Percentiles rank a stretch among this genome's conserved stretches.
Evolutionary conservation across 1,140 invertebrate species (phyloP).

Genomic region (Atta colombica): DNA sequence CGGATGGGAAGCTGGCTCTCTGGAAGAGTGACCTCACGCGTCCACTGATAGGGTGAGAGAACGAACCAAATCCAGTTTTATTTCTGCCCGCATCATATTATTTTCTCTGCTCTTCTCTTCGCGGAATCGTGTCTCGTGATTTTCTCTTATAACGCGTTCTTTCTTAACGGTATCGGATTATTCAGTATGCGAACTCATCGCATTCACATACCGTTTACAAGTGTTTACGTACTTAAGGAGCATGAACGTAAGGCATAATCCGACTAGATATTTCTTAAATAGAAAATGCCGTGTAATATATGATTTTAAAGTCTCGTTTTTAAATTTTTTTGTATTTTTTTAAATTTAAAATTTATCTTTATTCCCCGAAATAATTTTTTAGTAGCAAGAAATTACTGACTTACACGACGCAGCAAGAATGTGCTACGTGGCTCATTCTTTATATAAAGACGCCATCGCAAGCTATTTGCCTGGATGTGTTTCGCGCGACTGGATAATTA

Average conservation of each 20-base stretch:
- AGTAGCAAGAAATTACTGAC: background rate
- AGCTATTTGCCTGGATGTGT: slow-evolving; percentile 30
- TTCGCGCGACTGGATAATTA: slow-evolving; percentile 24
- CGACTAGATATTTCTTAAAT: background rate
- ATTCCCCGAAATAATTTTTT: background rate
- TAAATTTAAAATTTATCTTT: background rate
- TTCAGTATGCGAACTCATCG: slow-evolving; percentile 21
- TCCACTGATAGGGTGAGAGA: slow-evolving; percentile 81
- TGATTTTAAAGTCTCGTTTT: background rate
- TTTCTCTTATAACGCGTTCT: slow-evolving; percentile 14
- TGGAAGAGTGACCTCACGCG: slow-evolving; percentile 84
- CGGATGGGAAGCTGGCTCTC: slow-evolving; percentile 84
- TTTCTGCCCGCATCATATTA: slow-evolving; percentile 44
- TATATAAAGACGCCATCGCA: slow-evolving; percentile 25
- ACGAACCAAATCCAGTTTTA: slow-evolving; percentile 48
- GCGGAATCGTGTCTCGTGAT: slow-evolving; percentile 28
- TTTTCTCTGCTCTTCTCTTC: slow-evolving; percentile 15
- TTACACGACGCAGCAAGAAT: slow-evolving; percentile 37
- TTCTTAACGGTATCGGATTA: slow-evolving; percentile 53
- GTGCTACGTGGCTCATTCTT: background rate
- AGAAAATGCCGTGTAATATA: background rate
- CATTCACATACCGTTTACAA: slow-evolving; percentile 11
- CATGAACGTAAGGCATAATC: background rate
- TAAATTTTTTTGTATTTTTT: background rate
- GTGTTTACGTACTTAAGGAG: background rate